Evolutionary conservation across 2,888 invertebrate genomes (phyloP).

Genomic region (Oscheius sp.): DNA sequence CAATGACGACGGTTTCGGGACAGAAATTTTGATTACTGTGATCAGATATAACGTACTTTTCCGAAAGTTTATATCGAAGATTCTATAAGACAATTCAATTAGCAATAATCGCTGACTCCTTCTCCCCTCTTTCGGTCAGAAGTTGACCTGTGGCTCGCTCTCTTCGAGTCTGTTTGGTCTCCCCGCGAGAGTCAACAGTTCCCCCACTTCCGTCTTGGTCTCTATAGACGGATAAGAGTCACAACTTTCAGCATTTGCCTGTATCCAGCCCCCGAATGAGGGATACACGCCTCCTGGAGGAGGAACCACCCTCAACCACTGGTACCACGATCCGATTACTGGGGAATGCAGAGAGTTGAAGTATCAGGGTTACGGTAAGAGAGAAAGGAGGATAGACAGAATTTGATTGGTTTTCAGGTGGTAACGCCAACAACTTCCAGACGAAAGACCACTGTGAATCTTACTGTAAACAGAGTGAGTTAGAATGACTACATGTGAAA

Average conservation of each 20-base stretch:
- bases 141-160: constrained; percentile 19
- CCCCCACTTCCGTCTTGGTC: constrained; percentile 8
- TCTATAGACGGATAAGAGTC: background rate
- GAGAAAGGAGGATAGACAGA: background rate
- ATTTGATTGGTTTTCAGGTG: constrained; percentile 40
- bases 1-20: too few relatives aligned
- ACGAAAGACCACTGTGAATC: constrained; percentile 73
- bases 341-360: constrained; percentile 71
- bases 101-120: background rate
- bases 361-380: constrained; percentile 64
- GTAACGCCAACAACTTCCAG: constrained; percentile 72
- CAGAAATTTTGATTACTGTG: too few relatives aligned
- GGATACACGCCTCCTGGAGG: constrained; percentile 72
- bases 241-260: constrained; percentile 68
- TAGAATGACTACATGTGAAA: background rate
- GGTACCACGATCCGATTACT: constrained; percentile 71
- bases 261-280: constrained; percentile 72
- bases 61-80: too few relatives aligned
- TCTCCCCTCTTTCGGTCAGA: background rate
- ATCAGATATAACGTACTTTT: too few relatives aligned
- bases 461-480: constrained; percentile 73
- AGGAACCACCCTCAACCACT: constrained; percentile 72
- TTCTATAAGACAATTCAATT: too few relatives aligned
- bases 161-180: constrained; percentile 18
- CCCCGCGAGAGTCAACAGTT: constrained; percentile 27